phyloP scores from a whole-genome alignment of 2,113 vertebrate species.

The Apteryx owenii region DNA sequence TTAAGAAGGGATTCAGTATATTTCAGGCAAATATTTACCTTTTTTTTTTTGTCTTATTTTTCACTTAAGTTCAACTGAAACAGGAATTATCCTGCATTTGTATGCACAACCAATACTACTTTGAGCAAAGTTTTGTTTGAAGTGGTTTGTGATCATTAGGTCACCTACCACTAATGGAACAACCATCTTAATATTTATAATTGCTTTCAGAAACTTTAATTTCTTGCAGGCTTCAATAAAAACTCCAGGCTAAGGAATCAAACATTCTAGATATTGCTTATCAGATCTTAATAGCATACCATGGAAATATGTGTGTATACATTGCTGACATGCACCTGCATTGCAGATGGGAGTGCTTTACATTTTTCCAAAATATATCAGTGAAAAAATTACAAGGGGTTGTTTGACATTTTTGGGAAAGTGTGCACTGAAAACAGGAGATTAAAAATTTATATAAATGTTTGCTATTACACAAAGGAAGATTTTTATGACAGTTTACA shows the following conservation, averaged over 20 bases:
- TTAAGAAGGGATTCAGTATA: neutral
- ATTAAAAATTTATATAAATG: neutral
- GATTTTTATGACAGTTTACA: neutral
- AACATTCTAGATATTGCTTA: neutral
- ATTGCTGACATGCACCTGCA: neutral
- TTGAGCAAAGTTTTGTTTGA: neutral
- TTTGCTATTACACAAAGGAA: neutral
- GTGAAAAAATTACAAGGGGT: neutral
- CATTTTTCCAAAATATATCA: neutral
- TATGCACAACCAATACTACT: neutral
- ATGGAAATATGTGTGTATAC: neutral
- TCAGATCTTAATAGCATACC: neutral
- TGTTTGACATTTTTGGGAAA: rapidly evolving
- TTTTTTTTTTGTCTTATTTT: neutral
- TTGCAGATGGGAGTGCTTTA: neutral
- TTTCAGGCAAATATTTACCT: neutral
- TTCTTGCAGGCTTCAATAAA: neutral
- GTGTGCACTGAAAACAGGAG: neutral
- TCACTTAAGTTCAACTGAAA: neutral
- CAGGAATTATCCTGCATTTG: neutral
- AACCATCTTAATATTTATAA: neutral
- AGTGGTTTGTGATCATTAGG: neutral
- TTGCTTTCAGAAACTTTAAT: neutral
- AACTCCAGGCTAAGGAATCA: neutral
- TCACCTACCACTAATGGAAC: neutral